phyloP scores from a whole-genome alignment of 2,888 invertebrate species.

The Oscheius sp. region DNA sequence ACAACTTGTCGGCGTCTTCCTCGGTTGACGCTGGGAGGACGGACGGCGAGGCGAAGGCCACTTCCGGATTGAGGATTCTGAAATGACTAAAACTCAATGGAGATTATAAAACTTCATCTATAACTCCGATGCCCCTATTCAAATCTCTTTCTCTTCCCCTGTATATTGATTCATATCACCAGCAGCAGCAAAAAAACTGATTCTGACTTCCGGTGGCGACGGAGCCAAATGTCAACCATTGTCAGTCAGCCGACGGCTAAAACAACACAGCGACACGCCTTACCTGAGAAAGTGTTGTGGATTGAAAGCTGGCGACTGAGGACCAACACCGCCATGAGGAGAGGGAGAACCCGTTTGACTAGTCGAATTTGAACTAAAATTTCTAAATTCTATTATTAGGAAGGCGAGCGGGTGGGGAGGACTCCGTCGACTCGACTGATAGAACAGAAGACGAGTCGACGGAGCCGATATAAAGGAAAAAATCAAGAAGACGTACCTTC shows the following conservation, averaged over 20 bases:
- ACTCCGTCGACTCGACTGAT: neutral
- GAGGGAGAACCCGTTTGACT: slow-evolving; percentile 43
- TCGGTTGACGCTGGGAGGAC: slow-evolving; percentile 49
- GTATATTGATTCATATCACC: neutral
- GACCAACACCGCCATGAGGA: slow-evolving; percentile 29
- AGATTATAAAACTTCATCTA: neutral
- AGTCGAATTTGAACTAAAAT: slow-evolving; percentile 39
- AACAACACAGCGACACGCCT: slow-evolving; percentile 9
- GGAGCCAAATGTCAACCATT: slow-evolving; percentile 27
- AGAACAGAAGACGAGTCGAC: too few relatives aligned
- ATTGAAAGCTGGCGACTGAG: slow-evolving; percentile 35
- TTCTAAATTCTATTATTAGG: neutral
- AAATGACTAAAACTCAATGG: slow-evolving; percentile 5
- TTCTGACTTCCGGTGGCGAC: slow-evolving; percentile 3
- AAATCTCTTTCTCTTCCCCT: neutral
- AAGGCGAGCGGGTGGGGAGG: too few relatives aligned
- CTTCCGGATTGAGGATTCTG: slow-evolving; percentile 43
- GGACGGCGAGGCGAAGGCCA: slow-evolving; percentile 42
- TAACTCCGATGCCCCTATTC: neutral
- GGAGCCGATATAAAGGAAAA: neutral
- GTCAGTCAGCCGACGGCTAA: slow-evolving; percentile 7
- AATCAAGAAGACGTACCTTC: slow-evolving; percentile 23
- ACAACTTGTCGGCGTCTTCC: slow-evolving; percentile 79
- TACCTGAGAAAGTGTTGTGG: slow-evolving; percentile 27
- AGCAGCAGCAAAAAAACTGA: too few relatives aligned